phyloP scores from a whole-genome alignment of 2,888 invertebrate genomes.

The Synanthedon myopaeformis region DNA sequence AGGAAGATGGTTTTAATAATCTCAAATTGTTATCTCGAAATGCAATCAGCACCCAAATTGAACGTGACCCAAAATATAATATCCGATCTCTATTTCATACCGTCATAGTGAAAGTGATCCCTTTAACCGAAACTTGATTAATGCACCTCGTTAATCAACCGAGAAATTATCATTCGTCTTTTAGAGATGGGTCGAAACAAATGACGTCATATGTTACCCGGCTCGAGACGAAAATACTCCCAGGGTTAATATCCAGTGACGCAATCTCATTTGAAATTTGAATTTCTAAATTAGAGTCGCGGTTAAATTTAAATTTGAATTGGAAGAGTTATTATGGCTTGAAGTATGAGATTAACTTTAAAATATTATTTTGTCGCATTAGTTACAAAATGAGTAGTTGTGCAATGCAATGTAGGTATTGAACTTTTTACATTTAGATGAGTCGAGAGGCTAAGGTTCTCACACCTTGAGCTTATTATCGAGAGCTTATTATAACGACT shows the following conservation, averaged over 20 bases:
- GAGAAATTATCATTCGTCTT: slow-evolving; percentile 23
- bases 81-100: slow-evolving; percentile 27
- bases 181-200: slow-evolving; percentile 28
- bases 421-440: no score
- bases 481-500: no score
- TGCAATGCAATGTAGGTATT: no score
- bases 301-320: slow-evolving; percentile 20
- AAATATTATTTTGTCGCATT: not conserved
- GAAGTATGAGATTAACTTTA: not conserved
- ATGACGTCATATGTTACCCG: slow-evolving; percentile 23
- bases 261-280: slow-evolving; percentile 19
- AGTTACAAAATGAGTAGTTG: not conserved
- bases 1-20: no score
- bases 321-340: slow-evolving; percentile 31
- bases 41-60: not conserved
- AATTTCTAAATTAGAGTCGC: not conserved
- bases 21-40: not conserved
- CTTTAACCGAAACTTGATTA: slow-evolving; percentile 34
- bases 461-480: no score
- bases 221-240: slow-evolving; percentile 7
- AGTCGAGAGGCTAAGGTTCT: no score
- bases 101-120: slow-evolving; percentile 45
- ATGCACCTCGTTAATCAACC: slow-evolving; percentile 26
- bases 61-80: not conserved
- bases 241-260: slow-evolving; percentile 21